These are phyloP conservation scores for Nasonia vitripennis DNA, from an alignment of 1,140 invertebrate species.

Conservation along the genomic window DNA sequence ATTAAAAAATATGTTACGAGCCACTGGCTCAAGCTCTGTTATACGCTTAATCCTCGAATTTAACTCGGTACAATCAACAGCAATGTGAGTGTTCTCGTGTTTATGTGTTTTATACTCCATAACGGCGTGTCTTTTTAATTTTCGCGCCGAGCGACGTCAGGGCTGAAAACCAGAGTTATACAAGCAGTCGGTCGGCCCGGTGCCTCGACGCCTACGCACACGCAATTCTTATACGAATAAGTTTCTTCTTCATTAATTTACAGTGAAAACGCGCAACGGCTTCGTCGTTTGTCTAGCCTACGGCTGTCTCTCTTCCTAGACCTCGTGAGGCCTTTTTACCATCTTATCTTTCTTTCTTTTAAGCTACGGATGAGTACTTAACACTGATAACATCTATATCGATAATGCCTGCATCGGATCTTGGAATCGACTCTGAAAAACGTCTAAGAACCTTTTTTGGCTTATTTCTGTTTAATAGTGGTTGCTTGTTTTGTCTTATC, in stretches of 20 bases:
- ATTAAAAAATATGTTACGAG: constrained; percentile 73
- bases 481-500: constrained; percentile 50
- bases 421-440: constrained; percentile 68
- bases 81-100: constrained; percentile 49
- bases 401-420: constrained; percentile 59
- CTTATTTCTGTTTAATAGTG: constrained; percentile 50
- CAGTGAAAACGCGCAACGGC: constrained; percentile 29
- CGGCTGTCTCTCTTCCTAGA: not conserved
- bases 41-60: constrained; percentile 61
- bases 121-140: constrained; percentile 14
- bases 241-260: constrained; percentile 36
- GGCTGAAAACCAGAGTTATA: not conserved
- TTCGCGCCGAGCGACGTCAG: constrained; percentile 11
- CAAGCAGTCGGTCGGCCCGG: constrained; percentile 1
- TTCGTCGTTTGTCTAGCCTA: not conserved
- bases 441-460: constrained; percentile 65
- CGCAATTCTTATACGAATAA: constrained; percentile 34
- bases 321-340: not conserved
- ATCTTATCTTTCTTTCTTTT: constrained; percentile 46
- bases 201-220: not conserved
- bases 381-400: constrained; percentile 66
- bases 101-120: constrained; percentile 12
- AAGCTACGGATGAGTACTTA: constrained; percentile 65
- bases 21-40: constrained; percentile 70
- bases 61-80: constrained; percentile 69